A percentile compares a stretch with the other conserved stretches of the same genome.
Conservation (phyloP, 2,888 invertebrate genomes). For the Chouioia cunea region DNA sequence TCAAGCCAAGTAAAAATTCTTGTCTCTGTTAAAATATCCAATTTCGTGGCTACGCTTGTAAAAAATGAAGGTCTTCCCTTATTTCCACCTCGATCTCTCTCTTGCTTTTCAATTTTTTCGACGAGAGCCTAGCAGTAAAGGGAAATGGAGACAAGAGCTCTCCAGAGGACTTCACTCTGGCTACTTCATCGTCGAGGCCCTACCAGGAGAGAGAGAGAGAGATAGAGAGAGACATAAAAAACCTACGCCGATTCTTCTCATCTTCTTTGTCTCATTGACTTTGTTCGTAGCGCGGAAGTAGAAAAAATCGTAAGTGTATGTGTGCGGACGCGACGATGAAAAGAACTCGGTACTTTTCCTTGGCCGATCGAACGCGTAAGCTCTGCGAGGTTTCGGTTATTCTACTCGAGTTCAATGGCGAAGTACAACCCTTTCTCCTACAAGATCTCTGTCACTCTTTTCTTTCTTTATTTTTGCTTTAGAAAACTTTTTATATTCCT, state of each 20-base stretch:
- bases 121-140: conserved; percentile 35
- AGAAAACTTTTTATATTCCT: too few relatives aligned
- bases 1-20: too few relatives aligned
- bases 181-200: conserved; percentile 62
- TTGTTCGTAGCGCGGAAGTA: conserved; percentile 51
- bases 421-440: neutral
- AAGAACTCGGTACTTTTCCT: conserved; percentile 25
- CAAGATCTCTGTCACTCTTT: too few relatives aligned
- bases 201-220: conserved; percentile 46
- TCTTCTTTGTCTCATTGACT: conserved; percentile 52
- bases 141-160: conserved; percentile 53
- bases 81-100: conserved; percentile 20
- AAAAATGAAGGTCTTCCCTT: conserved; percentile 18
- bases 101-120: conserved; percentile 39
- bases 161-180: conserved; percentile 57
- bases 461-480: too few relatives aligned
- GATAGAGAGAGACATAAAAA: too few relatives aligned
- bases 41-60: conserved; percentile 6
- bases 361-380: conserved; percentile 29
- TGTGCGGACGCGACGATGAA: conserved; percentile 30
- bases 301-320: conserved; percentile 44
- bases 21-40: conserved; percentile 11
- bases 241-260: conserved; percentile 55
- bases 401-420: conserved; percentile 20
- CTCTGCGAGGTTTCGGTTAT: conserved; percentile 38